Evolutionary conservation across 2,797 vertebrate species (phyloP).

Genomic region (Lophotriccus pileatus): DNA sequence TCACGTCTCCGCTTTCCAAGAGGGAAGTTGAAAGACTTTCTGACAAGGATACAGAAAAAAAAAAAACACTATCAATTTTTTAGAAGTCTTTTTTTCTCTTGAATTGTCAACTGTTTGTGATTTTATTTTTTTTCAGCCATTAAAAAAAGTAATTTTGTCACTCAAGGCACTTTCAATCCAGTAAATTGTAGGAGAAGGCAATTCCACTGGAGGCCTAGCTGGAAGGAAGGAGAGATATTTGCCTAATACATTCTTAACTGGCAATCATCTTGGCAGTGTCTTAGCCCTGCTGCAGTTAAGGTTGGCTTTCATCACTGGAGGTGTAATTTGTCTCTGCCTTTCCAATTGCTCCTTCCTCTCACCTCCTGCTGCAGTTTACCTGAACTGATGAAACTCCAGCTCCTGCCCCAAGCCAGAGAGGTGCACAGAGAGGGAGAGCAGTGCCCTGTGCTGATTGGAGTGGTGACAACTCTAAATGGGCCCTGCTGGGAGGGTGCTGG

Average conservation of each 20-base stretch:
- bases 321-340: conserved; percentile 4
- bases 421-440: neutral
- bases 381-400: neutral
- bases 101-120: conserved; percentile 47
- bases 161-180: neutral
- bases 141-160: conserved; percentile 48
- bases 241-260: neutral
- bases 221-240: conserved; percentile 2
- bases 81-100: conserved; percentile 44
- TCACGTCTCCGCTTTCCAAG: conserved; percentile 38
- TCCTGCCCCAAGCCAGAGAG: neutral
- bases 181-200: conserved; percentile 15
- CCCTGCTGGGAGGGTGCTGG: neutral
- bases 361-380: neutral
- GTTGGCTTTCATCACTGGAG: conserved; percentile 34
- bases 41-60: conserved; percentile 29
- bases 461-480: neutral
- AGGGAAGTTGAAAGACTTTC: conserved; percentile 46
- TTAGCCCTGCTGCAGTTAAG: neutral
- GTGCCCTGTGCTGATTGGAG: neutral
- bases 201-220: conserved; percentile 11
- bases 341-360: conserved; percentile 20
- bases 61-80: conserved; percentile 57
- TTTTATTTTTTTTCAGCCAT: neutral
- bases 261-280: conserved; percentile 20